Conservation (phyloP, 2,888 invertebrate species). For the Heliconius hortense region DNA sequence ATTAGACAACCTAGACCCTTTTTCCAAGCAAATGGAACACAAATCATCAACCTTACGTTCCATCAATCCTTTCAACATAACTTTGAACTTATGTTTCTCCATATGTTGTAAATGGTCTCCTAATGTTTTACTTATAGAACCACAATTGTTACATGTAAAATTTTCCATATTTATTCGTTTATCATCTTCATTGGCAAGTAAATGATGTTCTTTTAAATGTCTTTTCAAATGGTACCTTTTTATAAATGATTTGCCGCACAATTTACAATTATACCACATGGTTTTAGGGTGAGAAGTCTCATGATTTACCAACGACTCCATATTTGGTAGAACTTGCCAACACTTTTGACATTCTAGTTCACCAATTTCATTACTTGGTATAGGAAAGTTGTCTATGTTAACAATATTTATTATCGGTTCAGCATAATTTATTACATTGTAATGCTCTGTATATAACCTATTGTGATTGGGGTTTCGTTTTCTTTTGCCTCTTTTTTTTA, state of each 20-base stretch:
- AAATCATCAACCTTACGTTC: slow-evolving; percentile 59
- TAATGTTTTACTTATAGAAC: slow-evolving; percentile 48
- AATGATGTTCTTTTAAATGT: slow-evolving; percentile 54
- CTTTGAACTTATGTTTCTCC: slow-evolving; percentile 72
- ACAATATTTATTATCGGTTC: slow-evolving; percentile 65
- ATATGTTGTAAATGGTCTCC: slow-evolving; percentile 62
- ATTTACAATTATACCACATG: slow-evolving; percentile 70
- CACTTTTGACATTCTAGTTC: slow-evolving; percentile 68
- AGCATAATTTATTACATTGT: slow-evolving; percentile 68
- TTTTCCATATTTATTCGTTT: slow-evolving; percentile 32
- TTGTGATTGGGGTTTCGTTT: slow-evolving; percentile 66
- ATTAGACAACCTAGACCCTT: slow-evolving; percentile 51
- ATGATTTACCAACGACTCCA: slow-evolving; percentile 62
- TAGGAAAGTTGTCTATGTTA: slow-evolving; percentile 49
- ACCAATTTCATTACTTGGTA: slow-evolving; percentile 48
- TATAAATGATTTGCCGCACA: slow-evolving; percentile 68
- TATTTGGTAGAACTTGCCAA: slow-evolving; percentile 61
- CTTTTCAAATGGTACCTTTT: slow-evolving; percentile 57
- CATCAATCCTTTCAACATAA: slow-evolving; percentile 58
- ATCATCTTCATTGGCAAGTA: slow-evolving; percentile 7
- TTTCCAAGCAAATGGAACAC: slow-evolving; percentile 66
- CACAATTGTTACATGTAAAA: slow-evolving; percentile 63
- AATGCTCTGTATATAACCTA: slow-evolving; percentile 55
- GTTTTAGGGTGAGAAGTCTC: slow-evolving; percentile 64
- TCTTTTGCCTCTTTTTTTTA: slow-evolving; percentile 64